Evolutionary conservation across 2,888 invertebrate species (phyloP), one percentile per base, ranked within the genome.

Genomic region (Pollenia angustigena): DNA sequence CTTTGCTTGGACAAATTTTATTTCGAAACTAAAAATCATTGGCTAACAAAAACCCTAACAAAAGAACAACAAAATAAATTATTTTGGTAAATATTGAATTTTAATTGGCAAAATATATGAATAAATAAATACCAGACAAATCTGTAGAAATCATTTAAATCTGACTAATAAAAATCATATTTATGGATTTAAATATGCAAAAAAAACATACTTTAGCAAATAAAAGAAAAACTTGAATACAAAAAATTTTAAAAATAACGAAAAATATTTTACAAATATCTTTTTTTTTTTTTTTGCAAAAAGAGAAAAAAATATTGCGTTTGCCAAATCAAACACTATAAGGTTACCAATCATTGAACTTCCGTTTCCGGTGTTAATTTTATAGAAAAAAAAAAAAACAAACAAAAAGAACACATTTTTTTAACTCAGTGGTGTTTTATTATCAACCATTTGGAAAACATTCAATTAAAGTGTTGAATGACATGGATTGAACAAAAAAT

Each of bases 361-460:
- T 80, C 80, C 80, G 80, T 62, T 80, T 80, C 80, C 71, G 80
- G 71, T 80, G 52, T 72, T 46, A 44, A 52, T 54, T 62, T 62
- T 54, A 8, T 16, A 44, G 40, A 52, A 80, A 44, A 52, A 44
- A 62, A 52, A 44, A 52, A 32, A 62, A 52, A 68, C 8, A 16
- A 69, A 40, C 11, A 16, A 78, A 58, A 2, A 48, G 12, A 46
- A 18, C 32, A 46, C 18, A 0, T 32, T 56, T 32, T 54, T 46
- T 16, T 48, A 8, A 66, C 12, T 14, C 48, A 10, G 1, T 14
- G 1, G 48, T 74, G 40, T 32, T 58, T 58, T 72, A 48, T 32
- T 48, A 64, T 52, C 75, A 44, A 9, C 11, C 52, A 62, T 62
- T 62, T 40, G 50, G 11, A 18, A 68, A 68, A 42, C 23, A 58